phyloP scores from a whole-genome alignment of 2,113 vertebrate species.

The Psettodes erumei region DNA sequence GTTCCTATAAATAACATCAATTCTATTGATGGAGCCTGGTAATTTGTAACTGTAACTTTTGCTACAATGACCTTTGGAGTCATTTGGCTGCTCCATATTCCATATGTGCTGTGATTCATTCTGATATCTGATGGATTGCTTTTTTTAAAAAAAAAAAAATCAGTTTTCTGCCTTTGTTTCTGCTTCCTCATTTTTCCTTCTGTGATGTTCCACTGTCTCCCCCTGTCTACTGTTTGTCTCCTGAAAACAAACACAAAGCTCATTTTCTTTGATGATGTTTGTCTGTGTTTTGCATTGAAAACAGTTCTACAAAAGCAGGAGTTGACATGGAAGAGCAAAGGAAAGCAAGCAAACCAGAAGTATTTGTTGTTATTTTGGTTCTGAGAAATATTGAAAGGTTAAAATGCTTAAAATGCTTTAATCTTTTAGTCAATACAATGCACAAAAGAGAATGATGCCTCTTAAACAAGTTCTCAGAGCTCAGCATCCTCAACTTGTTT shows the following conservation, averaged over 20 bases:
- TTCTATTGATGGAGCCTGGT: constrained; percentile 38
- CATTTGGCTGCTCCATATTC: constrained; percentile 61
- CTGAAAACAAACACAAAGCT: constrained; percentile 37
- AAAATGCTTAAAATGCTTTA: background rate
- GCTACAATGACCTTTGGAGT: constrained; percentile 39
- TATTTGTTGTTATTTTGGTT: background rate
- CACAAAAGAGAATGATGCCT: background rate
- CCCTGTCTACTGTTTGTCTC: constrained; percentile 5
- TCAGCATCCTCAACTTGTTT: background rate
- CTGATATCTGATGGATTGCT: background rate
- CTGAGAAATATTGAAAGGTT: background rate
- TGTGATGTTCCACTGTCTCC: background rate
- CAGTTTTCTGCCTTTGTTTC: constrained; percentile 23
- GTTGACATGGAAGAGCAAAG: background rate
- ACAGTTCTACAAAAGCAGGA: constrained; percentile 3
- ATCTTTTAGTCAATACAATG: background rate
- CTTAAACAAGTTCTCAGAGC: background rate
- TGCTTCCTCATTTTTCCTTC: background rate
- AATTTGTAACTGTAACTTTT: constrained; percentile 54
- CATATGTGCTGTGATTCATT: constrained; percentile 38
- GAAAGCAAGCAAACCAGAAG: background rate
- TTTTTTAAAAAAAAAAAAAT: no score
- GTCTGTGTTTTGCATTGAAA: constrained; percentile 29
- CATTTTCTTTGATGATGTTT: constrained; percentile 35
- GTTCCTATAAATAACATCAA: constrained; percentile 35